A percentile compares a stretch with the other conserved stretches of the same genome.
Conservation (phyloP, 2,113 vertebrate species). For the Casuarius casuarius region DNA sequence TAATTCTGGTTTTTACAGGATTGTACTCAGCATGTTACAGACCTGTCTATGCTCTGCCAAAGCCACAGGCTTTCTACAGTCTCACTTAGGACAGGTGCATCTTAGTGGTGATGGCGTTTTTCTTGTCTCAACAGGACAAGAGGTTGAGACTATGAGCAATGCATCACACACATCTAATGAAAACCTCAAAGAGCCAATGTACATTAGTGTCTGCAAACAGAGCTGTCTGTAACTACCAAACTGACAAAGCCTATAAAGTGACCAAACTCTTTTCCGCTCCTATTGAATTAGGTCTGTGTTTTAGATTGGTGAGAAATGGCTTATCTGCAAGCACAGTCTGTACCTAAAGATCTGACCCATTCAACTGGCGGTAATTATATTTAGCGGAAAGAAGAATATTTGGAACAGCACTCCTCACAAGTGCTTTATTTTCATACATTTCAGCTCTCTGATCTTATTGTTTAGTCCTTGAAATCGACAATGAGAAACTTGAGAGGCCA, state of each 20-base stretch:
- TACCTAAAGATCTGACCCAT: not conserved
- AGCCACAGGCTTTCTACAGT: not conserved
- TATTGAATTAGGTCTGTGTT: not conserved
- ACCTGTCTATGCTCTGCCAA: not conserved
- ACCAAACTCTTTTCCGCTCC: not conserved
- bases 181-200: not conserved
- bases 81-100: not conserved
- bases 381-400: not conserved
- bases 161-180: not conserved
- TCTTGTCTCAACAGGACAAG: not conserved
- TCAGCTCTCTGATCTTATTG: not conserved
- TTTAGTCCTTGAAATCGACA: slow-evolving; percentile 18
- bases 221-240: not conserved
- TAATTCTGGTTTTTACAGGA: not conserved
- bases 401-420: not conserved
- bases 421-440: slow-evolving; percentile 18
- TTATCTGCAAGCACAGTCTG: not conserved
- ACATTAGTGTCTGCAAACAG: not conserved
- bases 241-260: not conserved
- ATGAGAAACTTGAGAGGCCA: not conserved
- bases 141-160: not conserved
- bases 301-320: not conserved
- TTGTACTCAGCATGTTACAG: not conserved
- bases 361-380: not conserved
- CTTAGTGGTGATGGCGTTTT: not conserved